Conservation (phyloP, 2,888 invertebrate species). For the Poecilus cupreus region DNA sequence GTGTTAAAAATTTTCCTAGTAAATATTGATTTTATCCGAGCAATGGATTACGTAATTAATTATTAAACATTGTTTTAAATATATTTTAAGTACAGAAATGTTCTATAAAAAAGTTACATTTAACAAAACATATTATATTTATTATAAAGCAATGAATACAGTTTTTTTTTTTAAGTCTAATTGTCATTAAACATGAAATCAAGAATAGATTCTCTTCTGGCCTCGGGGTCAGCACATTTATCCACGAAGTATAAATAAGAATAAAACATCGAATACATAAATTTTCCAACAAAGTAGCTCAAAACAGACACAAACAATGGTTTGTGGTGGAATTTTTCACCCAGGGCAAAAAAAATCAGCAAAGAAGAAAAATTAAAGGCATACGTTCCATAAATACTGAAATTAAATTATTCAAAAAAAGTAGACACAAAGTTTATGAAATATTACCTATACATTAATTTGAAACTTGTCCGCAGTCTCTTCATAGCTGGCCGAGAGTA, state of each 20-base stretch:
- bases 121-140: too few relatives aligned
- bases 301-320: background rate
- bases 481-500: conserved; percentile 44
- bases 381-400: conserved; percentile 29
- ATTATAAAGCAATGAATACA: too few relatives aligned
- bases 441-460: conserved; percentile 28
- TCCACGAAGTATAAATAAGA: conserved; percentile 24
- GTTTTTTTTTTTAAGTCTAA: too few relatives aligned
- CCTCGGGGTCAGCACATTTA: background rate
- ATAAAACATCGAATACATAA: conserved; percentile 14
- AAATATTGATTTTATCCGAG: too few relatives aligned
- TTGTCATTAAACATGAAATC: background rate
- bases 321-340: background rate
- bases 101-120: too few relatives aligned
- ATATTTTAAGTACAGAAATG: too few relatives aligned
- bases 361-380: conserved; percentile 17
- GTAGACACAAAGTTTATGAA: background rate
- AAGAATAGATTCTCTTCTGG: background rate
- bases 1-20: too few relatives aligned
- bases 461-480: background rate
- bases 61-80: too few relatives aligned
- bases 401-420: background rate
- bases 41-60: too few relatives aligned
- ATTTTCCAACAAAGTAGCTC: conserved; percentile 1
- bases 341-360: background rate